These are phyloP conservation scores for Theonella swinhoei DNA, from an alignment of 37 sponge, comb jelly and placozoan species.

Conservation along the genomic window DNA sequence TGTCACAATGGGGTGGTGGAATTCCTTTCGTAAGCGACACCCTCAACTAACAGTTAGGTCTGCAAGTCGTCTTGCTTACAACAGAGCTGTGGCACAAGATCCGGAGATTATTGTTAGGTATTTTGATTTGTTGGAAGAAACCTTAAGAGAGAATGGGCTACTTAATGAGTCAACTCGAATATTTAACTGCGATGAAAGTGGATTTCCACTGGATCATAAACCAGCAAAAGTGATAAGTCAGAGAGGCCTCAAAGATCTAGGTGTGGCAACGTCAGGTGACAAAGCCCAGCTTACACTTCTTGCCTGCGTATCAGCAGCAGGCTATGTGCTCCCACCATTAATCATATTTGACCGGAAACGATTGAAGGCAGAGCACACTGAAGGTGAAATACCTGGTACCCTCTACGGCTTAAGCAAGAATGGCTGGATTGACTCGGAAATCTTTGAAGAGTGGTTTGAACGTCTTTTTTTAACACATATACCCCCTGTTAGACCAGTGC, in stretches of 20 bases:
- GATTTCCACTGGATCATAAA: slow-evolving; percentile 50
- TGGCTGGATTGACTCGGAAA: slow-evolving; percentile 33
- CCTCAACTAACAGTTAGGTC: no score
- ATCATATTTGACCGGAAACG: slow-evolving; percentile 18
- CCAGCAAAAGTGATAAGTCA: slow-evolving; percentile 28
- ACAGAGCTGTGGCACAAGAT: no score
- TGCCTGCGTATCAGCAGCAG: slow-evolving; percentile 28
- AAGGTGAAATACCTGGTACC: slow-evolving; percentile 33
- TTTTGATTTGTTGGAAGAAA: slow-evolving; percentile 26
- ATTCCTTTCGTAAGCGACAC: no score
- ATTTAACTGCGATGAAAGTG: slow-evolving; percentile 61
- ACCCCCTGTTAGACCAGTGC: slow-evolving; percentile 32
- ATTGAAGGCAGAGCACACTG: slow-evolving; percentile 11
- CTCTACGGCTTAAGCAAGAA: slow-evolving; percentile 27
- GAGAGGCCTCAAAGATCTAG: slow-evolving; percentile 27
- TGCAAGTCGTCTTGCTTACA: no score
- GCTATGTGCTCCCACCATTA: slow-evolving; percentile 12
- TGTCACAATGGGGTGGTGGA: no score
- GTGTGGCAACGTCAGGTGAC: slow-evolving; percentile 12
- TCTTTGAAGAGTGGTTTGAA: slow-evolving; percentile 39
- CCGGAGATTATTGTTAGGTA: no score
- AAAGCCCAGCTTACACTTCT: slow-evolving; percentile 29
- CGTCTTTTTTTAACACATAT: slow-evolving; percentile 18
- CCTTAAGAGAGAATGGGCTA: no score
- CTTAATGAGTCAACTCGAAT: no score